phyloP scores from a whole-genome alignment of 2,113 vertebrate genomes.

The Arizona elegans region DNA sequence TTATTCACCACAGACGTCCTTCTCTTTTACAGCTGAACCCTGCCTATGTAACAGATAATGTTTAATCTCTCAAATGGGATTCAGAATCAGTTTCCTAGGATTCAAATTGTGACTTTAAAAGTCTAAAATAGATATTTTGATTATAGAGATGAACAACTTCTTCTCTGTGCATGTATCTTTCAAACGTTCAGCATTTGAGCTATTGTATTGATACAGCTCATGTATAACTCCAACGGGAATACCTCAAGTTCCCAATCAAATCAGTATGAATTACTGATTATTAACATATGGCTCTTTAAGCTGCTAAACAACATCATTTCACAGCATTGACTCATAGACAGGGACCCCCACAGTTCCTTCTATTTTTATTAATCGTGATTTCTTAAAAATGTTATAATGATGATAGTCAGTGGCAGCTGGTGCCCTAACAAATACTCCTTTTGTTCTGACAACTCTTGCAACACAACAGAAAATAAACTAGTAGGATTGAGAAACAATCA shows the following conservation, averaged over 20 bases:
- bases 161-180: neutral
- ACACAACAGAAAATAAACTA: neutral
- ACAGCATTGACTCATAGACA: neutral
- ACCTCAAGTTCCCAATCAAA: neutral
- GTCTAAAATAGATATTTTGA: neutral
- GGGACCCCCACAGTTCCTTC: neutral
- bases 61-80: constrained; percentile 12
- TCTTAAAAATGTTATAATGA: neutral
- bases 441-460: neutral
- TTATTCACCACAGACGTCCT: neutral
- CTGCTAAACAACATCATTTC: neutral
- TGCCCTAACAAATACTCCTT: neutral
- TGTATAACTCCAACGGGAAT: neutral
- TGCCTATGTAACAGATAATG: neutral
- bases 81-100: neutral
- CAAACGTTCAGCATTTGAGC: neutral
- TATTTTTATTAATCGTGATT: neutral
- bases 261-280: neutral
- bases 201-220: neutral
- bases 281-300: neutral
- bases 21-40: neutral
- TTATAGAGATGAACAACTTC: neutral
- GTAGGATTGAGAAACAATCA: neutral
- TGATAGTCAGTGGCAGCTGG: neutral
- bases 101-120: neutral